Percentiles rank a stretch among this genome's conserved stretches.
Evolutionary conservation across 2,888 invertebrate species (phyloP).

Genomic region (Ichneumoninae sp.): DNA sequence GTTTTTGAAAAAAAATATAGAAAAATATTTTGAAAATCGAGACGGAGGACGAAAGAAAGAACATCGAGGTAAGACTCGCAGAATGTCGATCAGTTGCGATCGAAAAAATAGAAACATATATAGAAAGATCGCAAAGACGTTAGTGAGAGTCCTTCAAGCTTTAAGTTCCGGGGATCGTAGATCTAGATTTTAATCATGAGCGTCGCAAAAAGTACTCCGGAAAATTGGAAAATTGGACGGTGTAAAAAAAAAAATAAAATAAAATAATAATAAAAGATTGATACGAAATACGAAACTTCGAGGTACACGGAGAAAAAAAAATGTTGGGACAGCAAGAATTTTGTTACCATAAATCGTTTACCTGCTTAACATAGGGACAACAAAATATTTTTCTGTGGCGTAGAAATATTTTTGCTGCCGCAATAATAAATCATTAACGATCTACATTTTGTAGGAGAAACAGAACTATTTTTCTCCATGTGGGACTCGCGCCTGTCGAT

Average conservation of each 20-base stretch:
- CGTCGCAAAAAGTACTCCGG: not conserved
- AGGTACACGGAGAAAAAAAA: not conserved
- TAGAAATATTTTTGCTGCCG: too few species aligned
- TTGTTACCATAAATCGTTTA: too few species aligned
- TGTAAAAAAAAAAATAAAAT: not conserved
- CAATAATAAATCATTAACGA: too few species aligned
- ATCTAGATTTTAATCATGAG: not conserved
- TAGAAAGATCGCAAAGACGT: not conserved
- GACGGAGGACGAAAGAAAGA: constrained; percentile 11
- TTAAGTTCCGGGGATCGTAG: not conserved
- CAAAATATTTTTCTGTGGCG: too few species aligned
- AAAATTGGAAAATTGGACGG: too few species aligned
- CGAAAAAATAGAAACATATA: not conserved
- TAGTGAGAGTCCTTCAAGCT: constrained; percentile 42
- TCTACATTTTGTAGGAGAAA: too few species aligned
- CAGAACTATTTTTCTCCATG: not conserved
- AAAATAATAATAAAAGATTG: not conserved
- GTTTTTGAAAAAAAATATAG: not conserved
- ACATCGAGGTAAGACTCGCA: constrained; percentile 51
- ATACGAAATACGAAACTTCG: constrained; percentile 6
- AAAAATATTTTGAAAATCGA: not conserved
- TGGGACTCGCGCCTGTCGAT: constrained; percentile 20
- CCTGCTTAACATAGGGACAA: too few species aligned
- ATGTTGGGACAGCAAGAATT: too few species aligned
- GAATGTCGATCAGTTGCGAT: not conserved